Conservation (phyloP, 2,113 vertebrate species). For the Cathartes aura region DNA sequence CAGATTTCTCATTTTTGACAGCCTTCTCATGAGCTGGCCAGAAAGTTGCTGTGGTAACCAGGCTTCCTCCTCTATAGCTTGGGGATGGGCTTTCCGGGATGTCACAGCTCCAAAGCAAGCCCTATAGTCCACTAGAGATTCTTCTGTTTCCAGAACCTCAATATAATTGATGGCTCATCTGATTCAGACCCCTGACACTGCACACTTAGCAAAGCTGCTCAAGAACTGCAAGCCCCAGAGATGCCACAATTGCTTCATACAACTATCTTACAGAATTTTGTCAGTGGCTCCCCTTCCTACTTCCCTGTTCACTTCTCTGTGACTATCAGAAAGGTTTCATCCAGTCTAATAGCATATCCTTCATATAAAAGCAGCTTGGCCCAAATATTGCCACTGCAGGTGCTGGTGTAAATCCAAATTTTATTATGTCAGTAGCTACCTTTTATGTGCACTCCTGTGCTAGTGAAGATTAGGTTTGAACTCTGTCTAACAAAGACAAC, state of each 20-base stretch:
- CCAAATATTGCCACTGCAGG: not conserved
- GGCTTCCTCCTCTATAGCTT: not conserved
- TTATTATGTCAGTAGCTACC: not conserved
- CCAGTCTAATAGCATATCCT: not conserved
- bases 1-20: not conserved
- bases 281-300: not conserved
- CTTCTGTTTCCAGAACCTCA: not conserved
- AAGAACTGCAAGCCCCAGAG: not conserved
- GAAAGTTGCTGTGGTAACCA: not conserved
- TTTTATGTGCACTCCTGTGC: not conserved
- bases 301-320: not conserved
- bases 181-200: not conserved
- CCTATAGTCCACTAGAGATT: not conserved
- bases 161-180: not conserved
- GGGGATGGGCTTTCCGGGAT: not conserved
- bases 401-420: not conserved
- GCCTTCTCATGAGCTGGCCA: not conserved
- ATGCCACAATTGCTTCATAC: not conserved
- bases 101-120: not conserved
- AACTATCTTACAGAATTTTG: not conserved
- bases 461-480: conserved; percentile 11
- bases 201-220: not conserved
- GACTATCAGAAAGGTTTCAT: not conserved
- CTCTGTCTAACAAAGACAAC: not conserved
- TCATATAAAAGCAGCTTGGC: not conserved